Evolutionary conservation across 2,888 invertebrate species (phyloP).

Genomic region (Laspeyria flexula): DNA sequence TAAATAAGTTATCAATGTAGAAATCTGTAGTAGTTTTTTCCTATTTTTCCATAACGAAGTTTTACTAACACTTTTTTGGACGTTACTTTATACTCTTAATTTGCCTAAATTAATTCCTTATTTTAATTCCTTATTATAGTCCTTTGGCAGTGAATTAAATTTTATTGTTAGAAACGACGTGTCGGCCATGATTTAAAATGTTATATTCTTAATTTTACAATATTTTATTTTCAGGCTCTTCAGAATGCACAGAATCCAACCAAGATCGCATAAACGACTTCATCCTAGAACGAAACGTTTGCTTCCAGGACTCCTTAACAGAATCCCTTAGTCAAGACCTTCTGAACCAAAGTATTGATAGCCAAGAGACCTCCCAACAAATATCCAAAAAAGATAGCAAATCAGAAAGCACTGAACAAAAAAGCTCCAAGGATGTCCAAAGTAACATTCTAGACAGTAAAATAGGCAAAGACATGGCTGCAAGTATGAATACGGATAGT

Average conservation of each 20-base stretch:
- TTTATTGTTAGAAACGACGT: too few relatives aligned
- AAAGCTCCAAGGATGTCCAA: constrained; percentile 72
- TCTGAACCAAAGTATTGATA: constrained; percentile 71
- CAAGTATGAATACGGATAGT: constrained; percentile 74
- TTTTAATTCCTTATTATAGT: too few relatives aligned
- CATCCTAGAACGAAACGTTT: constrained; percentile 79
- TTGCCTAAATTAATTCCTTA: too few relatives aligned
- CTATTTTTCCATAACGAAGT: too few relatives aligned
- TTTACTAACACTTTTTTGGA: too few relatives aligned
- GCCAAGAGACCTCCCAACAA: constrained; percentile 59
- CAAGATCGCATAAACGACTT: constrained; percentile 80
- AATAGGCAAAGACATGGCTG: constrained; percentile 60
- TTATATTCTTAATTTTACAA: too few relatives aligned
- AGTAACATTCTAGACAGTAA: constrained; percentile 76
- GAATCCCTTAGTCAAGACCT: constrained; percentile 79
- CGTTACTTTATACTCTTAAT: too few relatives aligned
- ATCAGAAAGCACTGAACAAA: constrained; percentile 73
- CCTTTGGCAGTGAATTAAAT: too few relatives aligned
- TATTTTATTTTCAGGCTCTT: too few relatives aligned
- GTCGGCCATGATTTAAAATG: too few relatives aligned
- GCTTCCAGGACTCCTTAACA: constrained; percentile 81
- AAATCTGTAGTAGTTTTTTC: too few relatives aligned
- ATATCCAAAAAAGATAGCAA: constrained; percentile 69
- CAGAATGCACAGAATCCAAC: constrained; percentile 74
- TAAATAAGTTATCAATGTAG: too few relatives aligned